Base-by-base conservation (phyloP, 2,888 invertebrate species). In the Nymphalis urticae region DNA sequence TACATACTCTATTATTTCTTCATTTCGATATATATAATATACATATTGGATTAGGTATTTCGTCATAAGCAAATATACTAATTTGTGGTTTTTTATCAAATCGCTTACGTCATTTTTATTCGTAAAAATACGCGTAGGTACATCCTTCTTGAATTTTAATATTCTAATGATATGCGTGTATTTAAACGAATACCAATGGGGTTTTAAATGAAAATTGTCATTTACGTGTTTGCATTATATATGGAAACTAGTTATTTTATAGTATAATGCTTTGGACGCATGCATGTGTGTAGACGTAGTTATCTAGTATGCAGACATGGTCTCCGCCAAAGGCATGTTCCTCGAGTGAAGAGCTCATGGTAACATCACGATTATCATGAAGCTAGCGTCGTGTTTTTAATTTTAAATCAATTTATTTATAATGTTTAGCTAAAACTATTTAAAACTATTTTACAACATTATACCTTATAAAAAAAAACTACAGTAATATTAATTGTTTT, bases 241-340 rank as follows among this genome's bases (percentile, higher is more conserved):
- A 16, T 59, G 8, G 13, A 17, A 19, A 59, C 17, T 48, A 21
- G 24, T 48, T 61, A 42, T 21, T 27, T 48, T 48, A 17, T 17
- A 24, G 24, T 48, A 42, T 36, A 53, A 50, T 42, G 19, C 36
- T 24, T 21, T 54, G 16, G 54, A 68, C 27, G 59, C 59, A 7
- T 68, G 53, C 8, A 27, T 58, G 50, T 56, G 64, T 62, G 56
- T 56, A 51, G 60, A 24, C 63, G 56, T 51, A 51, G 51, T 10
- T 62, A 48, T 65, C 65, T 68, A 64, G 66, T 72, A 72, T 66
- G 56, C 54, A 64, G 50, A 64, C 58, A 62, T 62, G 53, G 62
- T 64, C 21, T 48, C 32, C 60, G 67, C 53, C 64, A 62, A 50
- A 62, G 62, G 59, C 62, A 64, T 69, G 62, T 64, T 62, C 48